Base-by-base conservation (phyloP, 2,113 vertebrate genomes). In the Oncorhynchus tshawytscha region DNA sequence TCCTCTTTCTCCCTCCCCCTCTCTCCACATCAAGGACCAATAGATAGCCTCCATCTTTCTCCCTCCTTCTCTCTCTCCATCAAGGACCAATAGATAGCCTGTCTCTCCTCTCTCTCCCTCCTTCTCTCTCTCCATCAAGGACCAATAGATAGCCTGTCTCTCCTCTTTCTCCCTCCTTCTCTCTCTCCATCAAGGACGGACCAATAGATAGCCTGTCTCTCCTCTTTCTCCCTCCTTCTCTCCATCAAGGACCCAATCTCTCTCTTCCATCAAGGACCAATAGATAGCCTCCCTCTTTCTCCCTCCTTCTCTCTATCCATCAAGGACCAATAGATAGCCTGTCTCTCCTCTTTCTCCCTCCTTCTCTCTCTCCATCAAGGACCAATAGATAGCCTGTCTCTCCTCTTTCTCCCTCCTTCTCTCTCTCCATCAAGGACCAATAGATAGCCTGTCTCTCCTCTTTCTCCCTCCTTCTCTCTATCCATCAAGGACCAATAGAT, bases 361-460 rank as follows among this genome's bases (percentile, higher is more conserved):
- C 25, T 45, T 45, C 62, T 15, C 45, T 71, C 16, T 74, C 39
- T 68, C 45, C 51, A 48, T 57, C 20, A 24, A 74, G 57, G 65
- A 62, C 54, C 54, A 72, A 74, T 83, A 80, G 79, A 72, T 80
- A 74, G 81, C 54, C 73, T 76, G 70, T 82, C 81, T 75, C 62
- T 65, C 65, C 75, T 76, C 71, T 85, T 54, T 74, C 75, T 71
- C 76, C 73, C 75, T 57, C 57, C 70, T 57, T 49, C 27, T 71
- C 51, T 39, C n/a, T 81, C 49, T 86, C 83, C 76, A 48, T 65
- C 20, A 24, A 74, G 57, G 65, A 62, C 54, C 54, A 72, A 73
- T 83, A 79, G 79, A 72, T 80, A 74, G 81, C 54, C 73, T 76
- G 70, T 82, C 81, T 75, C 62, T 65, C 65, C 75, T 76, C 72